Base-by-base conservation (phyloP, 2,888 invertebrate species). In the Hedychridium roseum region DNA sequence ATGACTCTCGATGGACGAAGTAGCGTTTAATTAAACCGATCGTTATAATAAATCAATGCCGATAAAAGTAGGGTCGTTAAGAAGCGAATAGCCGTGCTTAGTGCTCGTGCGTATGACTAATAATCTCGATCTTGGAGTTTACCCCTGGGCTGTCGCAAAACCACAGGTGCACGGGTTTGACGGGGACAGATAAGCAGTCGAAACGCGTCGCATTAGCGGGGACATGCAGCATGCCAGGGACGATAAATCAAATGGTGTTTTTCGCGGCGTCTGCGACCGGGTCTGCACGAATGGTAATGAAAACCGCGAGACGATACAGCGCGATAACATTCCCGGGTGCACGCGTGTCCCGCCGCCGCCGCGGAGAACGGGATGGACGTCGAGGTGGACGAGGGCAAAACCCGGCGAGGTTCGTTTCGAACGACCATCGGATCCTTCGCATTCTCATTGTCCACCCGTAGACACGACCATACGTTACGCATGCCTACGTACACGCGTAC, bases 221-320 rank as follows among this genome's bases (percentile, higher is more conserved):
- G n/a, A n/a, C n/a, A n/a, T n/a, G n/a, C n/a, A n/a, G n/a, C n/a
- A n/a, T n/a, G n/a, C 2, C 2, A 3, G 11, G 18, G 45, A 43
- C 66, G 59, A 76, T 76, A 76, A 75, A 76, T 76, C 76, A 76
- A 73, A 70, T 70, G 46, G 63, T 51, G 71, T 76, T 76, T 74
- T 71, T 66, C 66, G 54, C 45, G 26, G 51, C 56, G 45, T 53
- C 18, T 38, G 35, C 14, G 43, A 43, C 18, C 40, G 40, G 30
- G 32, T 49, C 38, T 58, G 57, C 67, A 66, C 70, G 74, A 76
- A 74, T 73, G 70, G 69, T 71, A 75, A 75, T 74, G 76, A 74
- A 75, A 76, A 74, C 69, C 73, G 48, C 57, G 61, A 54, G 66
- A 64, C 71, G 73, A 76, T 74, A 74, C 71, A 69, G 65, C 61